Conservation (phyloP, 2,888 invertebrate genomes). For the Drosophila anomelani region DNA sequence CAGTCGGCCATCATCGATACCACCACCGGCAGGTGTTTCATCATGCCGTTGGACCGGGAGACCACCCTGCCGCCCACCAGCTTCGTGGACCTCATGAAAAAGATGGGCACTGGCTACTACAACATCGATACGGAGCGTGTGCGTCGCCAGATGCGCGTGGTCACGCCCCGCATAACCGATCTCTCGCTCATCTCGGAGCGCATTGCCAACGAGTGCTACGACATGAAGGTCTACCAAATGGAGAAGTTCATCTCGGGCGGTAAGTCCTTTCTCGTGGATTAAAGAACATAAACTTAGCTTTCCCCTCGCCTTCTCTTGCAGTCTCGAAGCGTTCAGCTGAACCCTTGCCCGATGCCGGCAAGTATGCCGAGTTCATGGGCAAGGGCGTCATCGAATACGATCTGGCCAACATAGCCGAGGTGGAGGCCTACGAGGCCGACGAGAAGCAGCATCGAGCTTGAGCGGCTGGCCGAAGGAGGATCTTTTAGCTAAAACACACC, state of each 20-base stretch:
- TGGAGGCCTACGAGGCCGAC: slow-evolving; percentile 85
- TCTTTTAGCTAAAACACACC: slow-evolving; percentile 42
- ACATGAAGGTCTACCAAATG: slow-evolving; percentile 90
- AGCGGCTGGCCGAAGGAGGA: slow-evolving; percentile 22
- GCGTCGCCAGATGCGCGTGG: slow-evolving; percentile 90
- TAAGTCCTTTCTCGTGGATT: slow-evolving; percentile 83
- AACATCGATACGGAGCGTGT: slow-evolving; percentile 92
- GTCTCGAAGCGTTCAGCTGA: slow-evolving; percentile 87
- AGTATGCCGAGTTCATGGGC: slow-evolving; percentile 92
- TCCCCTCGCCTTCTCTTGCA: slow-evolving; percentile 65
- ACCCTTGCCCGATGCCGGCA: slow-evolving; percentile 85
- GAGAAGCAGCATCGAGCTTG: slow-evolving; percentile 52
- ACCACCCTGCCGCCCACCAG: slow-evolving; percentile 92
- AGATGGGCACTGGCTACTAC: slow-evolving; percentile 92
- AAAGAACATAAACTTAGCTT: slow-evolving; percentile 22
- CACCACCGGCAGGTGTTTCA: slow-evolving; percentile 92
- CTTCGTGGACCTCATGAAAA: slow-evolving; percentile 91
- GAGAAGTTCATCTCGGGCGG: slow-evolving; percentile 88
- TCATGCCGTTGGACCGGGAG: slow-evolving; percentile 93
- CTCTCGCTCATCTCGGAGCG: slow-evolving; percentile 88
- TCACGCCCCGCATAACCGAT: slow-evolving; percentile 89
- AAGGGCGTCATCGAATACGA: slow-evolving; percentile 90
- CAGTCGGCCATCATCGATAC: slow-evolving; percentile 91
- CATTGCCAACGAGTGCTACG: slow-evolving; percentile 89
- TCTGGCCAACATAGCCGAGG: slow-evolving; percentile 89